Percentiles rank a stretch among this genome's conserved stretches.
Conservation (phyloP, 2,888 invertebrate species). For the Entomobrya proxima region DNA sequence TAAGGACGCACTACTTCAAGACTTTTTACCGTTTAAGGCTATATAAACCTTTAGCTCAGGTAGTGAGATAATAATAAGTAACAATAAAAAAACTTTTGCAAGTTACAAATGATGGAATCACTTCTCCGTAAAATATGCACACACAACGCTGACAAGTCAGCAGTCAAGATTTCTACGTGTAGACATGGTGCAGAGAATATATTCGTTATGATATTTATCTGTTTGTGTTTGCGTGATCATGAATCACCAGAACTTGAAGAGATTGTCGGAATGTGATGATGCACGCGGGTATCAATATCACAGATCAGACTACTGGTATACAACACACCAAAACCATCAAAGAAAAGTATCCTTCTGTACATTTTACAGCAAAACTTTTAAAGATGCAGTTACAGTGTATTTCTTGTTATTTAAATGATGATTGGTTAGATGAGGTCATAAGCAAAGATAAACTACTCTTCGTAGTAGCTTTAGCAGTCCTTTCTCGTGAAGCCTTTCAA, state of each 20-base stretch:
- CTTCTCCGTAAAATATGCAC: conserved; percentile 31
- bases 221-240: conserved; percentile 48
- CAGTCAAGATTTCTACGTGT: conserved; percentile 2
- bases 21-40: background rate
- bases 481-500: background rate
- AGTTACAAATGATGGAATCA: conserved; percentile 47
- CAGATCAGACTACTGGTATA: background rate
- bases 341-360: background rate
- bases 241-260: conserved; percentile 46
- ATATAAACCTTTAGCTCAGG: background rate
- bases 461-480: background rate
- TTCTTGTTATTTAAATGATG: conserved; percentile 18
- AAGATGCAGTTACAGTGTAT: background rate
- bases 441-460: conserved; percentile 13
- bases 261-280: conserved; percentile 50
- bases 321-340: background rate
- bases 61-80: background rate
- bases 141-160: conserved; percentile 26
- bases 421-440: conserved; percentile 46
- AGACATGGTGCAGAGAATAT: conserved; percentile 21
- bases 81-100: conserved; percentile 9
- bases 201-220: conserved; percentile 30
- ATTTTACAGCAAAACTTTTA: background rate
- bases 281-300: conserved; percentile 14
- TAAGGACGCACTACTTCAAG: too few relatives aligned